phyloP scores from a whole-genome alignment of 2,888 invertebrate genomes.

The Colletes collaris region DNA sequence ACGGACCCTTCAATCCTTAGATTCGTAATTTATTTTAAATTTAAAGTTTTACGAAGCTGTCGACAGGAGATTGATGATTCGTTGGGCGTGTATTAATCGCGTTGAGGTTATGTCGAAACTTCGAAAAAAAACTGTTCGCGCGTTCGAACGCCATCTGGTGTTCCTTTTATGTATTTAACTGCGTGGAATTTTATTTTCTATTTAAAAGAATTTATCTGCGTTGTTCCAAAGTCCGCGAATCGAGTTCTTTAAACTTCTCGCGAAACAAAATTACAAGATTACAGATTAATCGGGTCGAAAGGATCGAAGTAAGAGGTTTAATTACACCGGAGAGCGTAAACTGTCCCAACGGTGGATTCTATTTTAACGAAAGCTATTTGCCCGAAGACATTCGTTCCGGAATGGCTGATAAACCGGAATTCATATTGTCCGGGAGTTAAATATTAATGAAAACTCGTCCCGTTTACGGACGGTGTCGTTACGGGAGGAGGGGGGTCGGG shows the following conservation, averaged over 20 bases:
- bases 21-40: too few species aligned
- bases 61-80: neutral
- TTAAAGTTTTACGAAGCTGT: too few species aligned
- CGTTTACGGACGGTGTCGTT: neutral
- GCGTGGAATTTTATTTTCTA: too few species aligned
- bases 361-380: slow-evolving; percentile 15
- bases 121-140: too few species aligned
- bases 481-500: neutral
- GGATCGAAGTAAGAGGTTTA: neutral
- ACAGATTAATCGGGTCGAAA: neutral
- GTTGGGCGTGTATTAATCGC: neutral
- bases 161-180: too few species aligned
- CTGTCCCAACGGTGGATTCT: slow-evolving; percentile 6
- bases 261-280: neutral
- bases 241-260: neutral
- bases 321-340: slow-evolving; percentile 23
- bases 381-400: slow-evolving; percentile 1
- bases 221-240: too few species aligned
- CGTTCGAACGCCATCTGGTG: too few species aligned
- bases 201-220: too few species aligned
- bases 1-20: too few species aligned
- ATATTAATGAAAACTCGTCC: slow-evolving; percentile 15
- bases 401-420: slow-evolving; percentile 18
- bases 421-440: neutral
- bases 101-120: neutral